phyloP scores from a whole-genome alignment of 1,140 invertebrate species.

The Charaxes varanes region DNA sequence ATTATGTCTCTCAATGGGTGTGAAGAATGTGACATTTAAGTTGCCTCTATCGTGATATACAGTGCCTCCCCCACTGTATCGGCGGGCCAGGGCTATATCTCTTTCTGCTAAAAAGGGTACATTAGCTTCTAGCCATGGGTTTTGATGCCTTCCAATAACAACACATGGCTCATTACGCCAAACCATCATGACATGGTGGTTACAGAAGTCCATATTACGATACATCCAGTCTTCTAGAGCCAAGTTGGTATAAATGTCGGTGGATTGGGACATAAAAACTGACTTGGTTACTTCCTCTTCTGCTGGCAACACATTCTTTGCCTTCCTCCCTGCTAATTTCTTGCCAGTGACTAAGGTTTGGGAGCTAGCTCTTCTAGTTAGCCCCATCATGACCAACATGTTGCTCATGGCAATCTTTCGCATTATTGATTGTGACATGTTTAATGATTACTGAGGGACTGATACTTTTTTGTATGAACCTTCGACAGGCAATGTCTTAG shows the following conservation, averaged over 20 bases:
- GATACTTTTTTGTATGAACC: constrained; percentile 69
- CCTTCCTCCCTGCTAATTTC: constrained; percentile 32
- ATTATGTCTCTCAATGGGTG: constrained; percentile 84
- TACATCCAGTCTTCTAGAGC: constrained; percentile 97
- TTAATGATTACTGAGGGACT: constrained; percentile 34
- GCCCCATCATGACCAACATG: constrained; percentile 47
- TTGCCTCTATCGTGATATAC: constrained; percentile 97
- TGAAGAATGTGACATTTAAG: constrained; percentile 94
- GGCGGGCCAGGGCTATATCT: constrained; percentile 84
- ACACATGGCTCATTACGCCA: constrained; percentile 96
- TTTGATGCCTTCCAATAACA: constrained; percentile 97
- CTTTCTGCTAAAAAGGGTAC: constrained; percentile 76
- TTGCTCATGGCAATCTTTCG: constrained; percentile 50
- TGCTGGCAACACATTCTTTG: constrained; percentile 39
- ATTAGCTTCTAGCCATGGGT: constrained; percentile 95
- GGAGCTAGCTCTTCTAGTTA: constrained; percentile 52
- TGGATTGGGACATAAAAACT: constrained; percentile 93
- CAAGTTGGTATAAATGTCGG: constrained; percentile 92
- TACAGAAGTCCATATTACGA: constrained; percentile 85
- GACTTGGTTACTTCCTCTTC: constrained; percentile 81
- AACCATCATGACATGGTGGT: constrained; percentile 88
- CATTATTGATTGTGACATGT: constrained; percentile 66
- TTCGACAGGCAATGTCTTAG: constrained; percentile 41
- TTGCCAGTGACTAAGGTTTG: constrained; percentile 42
- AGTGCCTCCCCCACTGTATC: constrained; percentile 96